These are phyloP conservation scores for Bruchidius siliquastri DNA, from an alignment of 2,888 invertebrate genomes.

Conservation along the genomic window DNA sequence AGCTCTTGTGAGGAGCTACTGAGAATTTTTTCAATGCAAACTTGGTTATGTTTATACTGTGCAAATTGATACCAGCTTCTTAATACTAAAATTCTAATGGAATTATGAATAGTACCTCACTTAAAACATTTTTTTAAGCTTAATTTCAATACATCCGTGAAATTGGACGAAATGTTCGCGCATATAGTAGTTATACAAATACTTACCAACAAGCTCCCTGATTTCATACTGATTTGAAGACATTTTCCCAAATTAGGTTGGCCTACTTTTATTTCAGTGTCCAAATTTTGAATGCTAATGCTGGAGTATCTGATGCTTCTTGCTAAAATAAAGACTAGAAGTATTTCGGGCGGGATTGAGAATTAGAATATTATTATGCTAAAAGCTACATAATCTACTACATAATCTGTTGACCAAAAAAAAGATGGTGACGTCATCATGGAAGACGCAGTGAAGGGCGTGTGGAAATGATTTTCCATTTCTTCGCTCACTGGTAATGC, in stretches of 20 bases:
- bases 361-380: neutral
- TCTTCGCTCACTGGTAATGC: conserved; percentile 4
- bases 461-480: conserved; percentile 10
- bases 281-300: neutral
- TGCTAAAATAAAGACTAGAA: neutral
- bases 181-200: neutral
- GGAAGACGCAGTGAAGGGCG: conserved; percentile 16
- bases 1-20: no score
- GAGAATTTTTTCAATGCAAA: no score
- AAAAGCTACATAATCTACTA: neutral
- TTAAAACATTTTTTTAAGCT: no score
- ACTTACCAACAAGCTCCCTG: conserved; percentile 19
- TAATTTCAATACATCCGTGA: no score
- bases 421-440: conserved; percentile 21
- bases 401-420: conserved; percentile 2
- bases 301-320: neutral
- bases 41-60: no score
- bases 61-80: no score
- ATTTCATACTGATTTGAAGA: conserved; percentile 17
- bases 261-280: neutral
- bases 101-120: no score
- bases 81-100: no score
- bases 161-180: no score
- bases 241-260: conserved; percentile 8
- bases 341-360: neutral